Evolutionary conservation across 2,113 vertebrate genomes (phyloP).

Genomic region (Platichthys flesus): DNA sequence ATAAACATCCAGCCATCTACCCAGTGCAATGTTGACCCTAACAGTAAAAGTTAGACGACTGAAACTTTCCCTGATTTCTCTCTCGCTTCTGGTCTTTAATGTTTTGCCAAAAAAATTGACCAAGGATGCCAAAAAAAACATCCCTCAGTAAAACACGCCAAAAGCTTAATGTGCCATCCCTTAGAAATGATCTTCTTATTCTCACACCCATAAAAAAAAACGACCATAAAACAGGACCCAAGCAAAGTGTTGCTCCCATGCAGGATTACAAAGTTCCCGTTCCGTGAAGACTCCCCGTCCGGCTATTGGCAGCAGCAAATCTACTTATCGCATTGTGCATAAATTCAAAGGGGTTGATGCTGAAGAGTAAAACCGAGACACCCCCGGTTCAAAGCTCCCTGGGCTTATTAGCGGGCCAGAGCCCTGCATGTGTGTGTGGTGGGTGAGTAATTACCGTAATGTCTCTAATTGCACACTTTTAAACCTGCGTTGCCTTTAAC

Average conservation of each 20-base stretch:
- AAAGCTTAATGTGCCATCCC: background rate
- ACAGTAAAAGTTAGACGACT: conserved; percentile 36
- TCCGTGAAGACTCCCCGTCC: background rate
- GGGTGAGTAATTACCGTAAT: conserved; percentile 55
- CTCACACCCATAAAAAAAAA: background rate
- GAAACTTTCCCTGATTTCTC: conserved; percentile 31
- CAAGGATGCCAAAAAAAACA: conserved; percentile 30
- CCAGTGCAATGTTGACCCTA: conserved; percentile 1
- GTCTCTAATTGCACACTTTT: conserved; percentile 51
- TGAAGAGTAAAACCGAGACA: conserved; percentile 31
- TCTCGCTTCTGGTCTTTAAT: conserved; percentile 46
- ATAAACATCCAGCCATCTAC: conserved; percentile 17
- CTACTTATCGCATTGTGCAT: conserved; percentile 29
- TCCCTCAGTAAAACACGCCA: background rate
- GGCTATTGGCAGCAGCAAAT: conserved; percentile 7
- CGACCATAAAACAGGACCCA: background rate
- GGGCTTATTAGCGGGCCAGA: conserved; percentile 52
- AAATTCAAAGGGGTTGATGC: conserved; percentile 37
- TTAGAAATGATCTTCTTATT: conserved; percentile 9
- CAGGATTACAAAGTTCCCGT: background rate
- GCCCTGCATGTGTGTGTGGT: conserved; percentile 34
- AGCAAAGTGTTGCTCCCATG: too few relatives aligned
- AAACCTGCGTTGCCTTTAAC: conserved; percentile 24
- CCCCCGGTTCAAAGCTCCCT: conserved; percentile 44
- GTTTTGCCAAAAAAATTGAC: conserved; percentile 32